phyloP scores from a whole-genome alignment of 2,888 invertebrate genomes.

The Harpalus rubripes region DNA sequence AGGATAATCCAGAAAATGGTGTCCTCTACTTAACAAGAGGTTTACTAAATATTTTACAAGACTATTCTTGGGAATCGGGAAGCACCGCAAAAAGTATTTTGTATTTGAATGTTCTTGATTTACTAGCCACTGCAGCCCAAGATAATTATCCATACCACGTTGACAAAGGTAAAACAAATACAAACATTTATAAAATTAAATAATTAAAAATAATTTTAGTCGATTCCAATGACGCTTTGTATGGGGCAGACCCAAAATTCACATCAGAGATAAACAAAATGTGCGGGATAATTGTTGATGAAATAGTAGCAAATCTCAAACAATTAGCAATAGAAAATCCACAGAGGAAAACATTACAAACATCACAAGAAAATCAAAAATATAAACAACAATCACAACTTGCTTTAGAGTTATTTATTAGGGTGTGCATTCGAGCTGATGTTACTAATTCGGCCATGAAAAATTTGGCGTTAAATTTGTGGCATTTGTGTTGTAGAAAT shows the following conservation, averaged over 20 bases:
- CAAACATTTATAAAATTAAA: not conserved
- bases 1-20: conserved; percentile 94
- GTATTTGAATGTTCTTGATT: conserved; percentile 87
- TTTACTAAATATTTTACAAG: conserved; percentile 89
- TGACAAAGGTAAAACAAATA: conserved; percentile 82
- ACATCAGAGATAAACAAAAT: conserved; percentile 88
- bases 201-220: conserved; percentile 78
- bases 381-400: conserved; percentile 84
- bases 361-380: conserved; percentile 81
- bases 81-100: conserved; percentile 84
- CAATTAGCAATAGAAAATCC: conserved; percentile 82
- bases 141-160: conserved; percentile 93
- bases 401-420: conserved; percentile 86
- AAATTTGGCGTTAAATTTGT: conserved; percentile 88
- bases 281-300: conserved; percentile 87
- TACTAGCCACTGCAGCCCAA: conserved; percentile 88
- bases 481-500: conserved; percentile 88
- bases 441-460: conserved; percentile 81
- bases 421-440: conserved; percentile 84
- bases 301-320: conserved; percentile 85
- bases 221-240: conserved; percentile 94
- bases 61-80: conserved; percentile 85
- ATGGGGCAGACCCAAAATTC: conserved; percentile 94
- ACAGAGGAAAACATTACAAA: conserved; percentile 79
- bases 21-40: conserved; percentile 90